These are phyloP conservation scores for Taenaris catops DNA, from an alignment of 2,888 invertebrate species.

Conservation along the genomic window DNA sequence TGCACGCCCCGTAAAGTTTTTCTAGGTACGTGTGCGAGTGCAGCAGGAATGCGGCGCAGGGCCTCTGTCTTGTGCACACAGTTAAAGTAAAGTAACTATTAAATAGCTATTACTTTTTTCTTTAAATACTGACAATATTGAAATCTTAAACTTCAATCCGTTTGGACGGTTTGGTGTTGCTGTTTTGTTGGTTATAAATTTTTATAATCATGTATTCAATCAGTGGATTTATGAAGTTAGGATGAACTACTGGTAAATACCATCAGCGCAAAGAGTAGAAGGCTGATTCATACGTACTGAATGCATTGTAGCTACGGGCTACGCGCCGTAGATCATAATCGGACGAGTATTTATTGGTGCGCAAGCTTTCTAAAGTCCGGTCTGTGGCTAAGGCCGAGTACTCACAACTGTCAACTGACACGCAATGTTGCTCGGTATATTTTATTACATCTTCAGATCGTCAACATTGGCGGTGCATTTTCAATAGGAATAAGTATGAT, in stretches of 20 bases:
- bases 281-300: slow-evolving; percentile 34
- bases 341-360: slow-evolving; percentile 72
- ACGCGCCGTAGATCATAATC: slow-evolving; percentile 78
- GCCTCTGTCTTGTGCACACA: slow-evolving; percentile 14
- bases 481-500: slow-evolving; percentile 8
- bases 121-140: slow-evolving; percentile 5
- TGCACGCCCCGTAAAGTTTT: slow-evolving; percentile 22
- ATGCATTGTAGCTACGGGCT: slow-evolving; percentile 65
- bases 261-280: slow-evolving; percentile 29
- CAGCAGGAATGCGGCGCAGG: slow-evolving; percentile 22
- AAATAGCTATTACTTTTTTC: slow-evolving; percentile 4
- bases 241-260: slow-evolving; percentile 34
- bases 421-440: slow-evolving; percentile 41
- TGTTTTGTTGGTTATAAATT: slow-evolving; percentile 26
- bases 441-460: slow-evolving; percentile 26
- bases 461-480: slow-evolving; percentile 3
- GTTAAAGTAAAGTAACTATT: slow-evolving; percentile 6
- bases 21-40: slow-evolving; percentile 24
- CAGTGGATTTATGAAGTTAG: slow-evolving; percentile 34
- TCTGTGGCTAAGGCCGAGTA: slow-evolving; percentile 39
- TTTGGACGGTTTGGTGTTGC: slow-evolving; percentile 3
- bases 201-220: slow-evolving; percentile 30
- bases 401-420: slow-evolving; percentile 57
- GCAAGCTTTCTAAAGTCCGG: slow-evolving; percentile 62
- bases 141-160: slow-evolving; percentile 16